These are phyloP conservation scores for Armadillidium nasatum DNA, from an alignment of 1,140 invertebrate genomes.

Conservation along the genomic window DNA sequence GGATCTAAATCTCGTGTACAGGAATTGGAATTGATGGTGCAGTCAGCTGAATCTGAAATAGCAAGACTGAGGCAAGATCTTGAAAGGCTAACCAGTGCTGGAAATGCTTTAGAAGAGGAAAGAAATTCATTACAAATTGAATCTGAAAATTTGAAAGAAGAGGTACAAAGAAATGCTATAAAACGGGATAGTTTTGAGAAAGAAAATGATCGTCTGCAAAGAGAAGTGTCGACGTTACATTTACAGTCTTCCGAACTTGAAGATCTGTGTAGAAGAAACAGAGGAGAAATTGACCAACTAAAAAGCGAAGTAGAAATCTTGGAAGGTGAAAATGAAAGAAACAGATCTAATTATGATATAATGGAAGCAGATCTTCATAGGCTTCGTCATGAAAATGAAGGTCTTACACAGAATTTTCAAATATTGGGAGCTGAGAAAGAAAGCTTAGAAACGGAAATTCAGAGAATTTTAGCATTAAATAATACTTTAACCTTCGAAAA, in stretches of 20 bases:
- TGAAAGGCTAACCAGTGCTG: slow-evolving; percentile 26
- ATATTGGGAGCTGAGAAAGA: slow-evolving; percentile 42
- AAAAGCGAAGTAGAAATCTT: slow-evolving; percentile 41
- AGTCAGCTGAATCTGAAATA: slow-evolving; percentile 42
- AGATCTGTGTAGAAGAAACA: slow-evolving; percentile 21
- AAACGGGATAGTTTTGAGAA: slow-evolving; percentile 29
- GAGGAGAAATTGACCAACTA: slow-evolving; percentile 35
- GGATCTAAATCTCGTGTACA: slow-evolving; percentile 37
- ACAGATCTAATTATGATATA: slow-evolving; percentile 30
- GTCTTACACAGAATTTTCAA: slow-evolving; percentile 34
- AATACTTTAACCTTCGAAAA: background rate
- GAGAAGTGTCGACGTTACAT: slow-evolving; percentile 16
- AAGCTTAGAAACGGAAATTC: slow-evolving; percentile 39
- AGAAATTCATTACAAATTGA: slow-evolving; percentile 29
- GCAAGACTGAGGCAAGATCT: slow-evolving; percentile 35
- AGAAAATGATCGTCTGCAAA: slow-evolving; percentile 23
- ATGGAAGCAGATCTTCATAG: slow-evolving; percentile 37
- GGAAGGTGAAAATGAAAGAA: slow-evolving; percentile 38
- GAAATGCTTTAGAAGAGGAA: slow-evolving; percentile 25
- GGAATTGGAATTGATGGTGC: slow-evolving; percentile 43
- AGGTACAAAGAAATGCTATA: slow-evolving; percentile 10
- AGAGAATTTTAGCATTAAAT: slow-evolving; percentile 19
- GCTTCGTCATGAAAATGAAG: slow-evolving; percentile 35
- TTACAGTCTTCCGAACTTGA: slow-evolving; percentile 20
- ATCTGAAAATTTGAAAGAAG: slow-evolving; percentile 23